Base-by-base conservation (phyloP, 2,113 vertebrate species). In the Seriola dumerili region DNA sequence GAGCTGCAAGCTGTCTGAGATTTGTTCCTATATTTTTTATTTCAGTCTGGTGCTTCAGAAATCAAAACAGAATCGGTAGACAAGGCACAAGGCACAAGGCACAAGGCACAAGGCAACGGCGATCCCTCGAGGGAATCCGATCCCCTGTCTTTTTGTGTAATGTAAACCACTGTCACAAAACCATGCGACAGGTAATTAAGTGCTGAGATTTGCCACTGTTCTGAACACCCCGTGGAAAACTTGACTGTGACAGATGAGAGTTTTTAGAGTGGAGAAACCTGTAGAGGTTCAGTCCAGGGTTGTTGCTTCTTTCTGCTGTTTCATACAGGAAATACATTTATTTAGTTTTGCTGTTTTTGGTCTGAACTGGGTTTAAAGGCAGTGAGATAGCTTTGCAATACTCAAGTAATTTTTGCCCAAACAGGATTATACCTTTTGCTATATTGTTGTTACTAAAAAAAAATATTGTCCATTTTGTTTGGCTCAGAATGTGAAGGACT, bases 141-240 rank as follows among this genome's bases (percentile, higher is more conserved):
- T 74, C 32, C 36, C 17, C 29, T 23, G 17, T 77, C n/a, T 46
- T 34, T 46, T 74, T 67, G 64, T 55, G 29, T 54, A 32, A 46
- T 0, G 14, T 48, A 71, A 72, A 73, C 76, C 29, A 11, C 40
- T 29, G 58, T 69, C 63, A 58, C 46, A 79, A 46, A 71, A 68
- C 65, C 55, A 75, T 62, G 16, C 34, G 44, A 36, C 66, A 63
- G 61, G 78, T 84, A 72, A 90, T 84, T 64, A 83, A 75, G 46
- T 59, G 16, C 40, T 65, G 25, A 59, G 19, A 78, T 72, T 88
- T 64, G 54, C 13, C 2, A 42, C 25, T 72, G 32, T 65, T 23
- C 36, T 72, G 48, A 48, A 67, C 19, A 11, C 8, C 25, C 38
- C 5, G 38, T 1, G 8, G 32, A 80, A 85, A 83, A 59, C 23